Percentiles rank a stretch among this genome's conserved stretches.
Evolutionary conservation across 2,113 vertebrate species (phyloP).

Genomic region (Ptilonorhynchus violaceus): DNA sequence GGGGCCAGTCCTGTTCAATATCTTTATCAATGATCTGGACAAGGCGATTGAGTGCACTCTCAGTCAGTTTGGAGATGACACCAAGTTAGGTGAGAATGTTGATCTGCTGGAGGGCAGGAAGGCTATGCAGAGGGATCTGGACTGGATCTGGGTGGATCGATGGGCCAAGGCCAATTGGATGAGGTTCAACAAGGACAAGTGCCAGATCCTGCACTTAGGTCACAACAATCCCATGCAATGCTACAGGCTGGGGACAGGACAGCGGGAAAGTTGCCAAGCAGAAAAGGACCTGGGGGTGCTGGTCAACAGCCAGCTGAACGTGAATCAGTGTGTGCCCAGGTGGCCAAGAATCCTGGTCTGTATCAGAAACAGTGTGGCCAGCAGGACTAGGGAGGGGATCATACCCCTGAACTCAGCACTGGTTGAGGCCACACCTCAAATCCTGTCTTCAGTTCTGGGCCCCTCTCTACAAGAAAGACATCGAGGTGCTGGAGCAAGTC

Average conservation of each 20-base stretch:
- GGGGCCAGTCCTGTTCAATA: not conserved
- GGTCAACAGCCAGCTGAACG: not conserved
- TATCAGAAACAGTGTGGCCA: not conserved
- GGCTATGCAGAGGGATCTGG: not conserved
- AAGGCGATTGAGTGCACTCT: not conserved
- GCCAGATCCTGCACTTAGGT: not conserved
- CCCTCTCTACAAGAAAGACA: not conserved
- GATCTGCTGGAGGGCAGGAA: not conserved
- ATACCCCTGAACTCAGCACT: not conserved
- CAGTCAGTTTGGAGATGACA: not conserved
- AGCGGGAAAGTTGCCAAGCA: not conserved
- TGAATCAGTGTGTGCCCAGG: not conserved
- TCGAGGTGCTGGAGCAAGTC: rapidly evolving
- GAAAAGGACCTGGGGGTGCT: not conserved
- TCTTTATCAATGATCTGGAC: not conserved
- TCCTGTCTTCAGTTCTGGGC: not conserved
- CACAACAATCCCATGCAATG: not conserved
- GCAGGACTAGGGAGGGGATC: not conserved
- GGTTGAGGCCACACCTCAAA: rapidly evolving
- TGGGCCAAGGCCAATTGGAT: not conserved
- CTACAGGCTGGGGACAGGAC: no score
- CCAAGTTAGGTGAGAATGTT: not conserved
- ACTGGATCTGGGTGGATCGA: not conserved
- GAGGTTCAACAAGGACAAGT: not conserved
- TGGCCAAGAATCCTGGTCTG: not conserved